Base-by-base conservation (phyloP, 2,797 vertebrate species). In the Euthynnus affinis region DNA sequence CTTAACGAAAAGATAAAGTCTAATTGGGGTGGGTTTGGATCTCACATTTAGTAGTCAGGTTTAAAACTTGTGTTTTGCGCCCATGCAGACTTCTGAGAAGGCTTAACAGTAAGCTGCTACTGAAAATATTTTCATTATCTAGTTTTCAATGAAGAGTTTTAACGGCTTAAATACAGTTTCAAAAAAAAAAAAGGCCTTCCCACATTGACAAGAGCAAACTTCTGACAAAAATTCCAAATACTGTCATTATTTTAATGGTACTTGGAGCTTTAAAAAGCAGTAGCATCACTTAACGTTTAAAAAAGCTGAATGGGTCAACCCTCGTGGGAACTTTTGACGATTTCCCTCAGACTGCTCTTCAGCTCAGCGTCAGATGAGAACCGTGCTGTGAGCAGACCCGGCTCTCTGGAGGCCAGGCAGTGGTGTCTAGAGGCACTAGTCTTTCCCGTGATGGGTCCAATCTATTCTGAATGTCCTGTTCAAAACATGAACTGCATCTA, bases 401-500 rank as follows among this genome's bases (percentile, higher is more conserved):
- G 53, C 74, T 85, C 74, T 86, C 74, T 3, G 6, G 67, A 20
- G 46, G 49, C n/a, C 44, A 5, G 15, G 37, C 62, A 64, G 59
- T 58, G 49, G 76, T 27, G 55, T 77, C 73, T 55, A 34, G 27
- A 76, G 51, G 62, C 71, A 5, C 62, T 32, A 34, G 23, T 46
- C 23, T 76, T 56, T 79, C 29, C 64, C 10, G 37, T 10, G 58
- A 72, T 71, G 64, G 74, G 55, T 37, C 73, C 69, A 9, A 49
- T 84, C 62, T 70, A 56, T 22, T 79, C 56, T 52, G 13, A 73
- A 74, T 80, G 77, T 87, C 85, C 82, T 61, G 72, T 22, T 81
- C 76, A n/a, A 52, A 64, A 78, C 76, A 59, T 65, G 49, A 79
- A 74, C 75, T 29, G 46, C 55, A 14, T 82, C 78, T 88, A 87